These are phyloP conservation scores for Microtus montanus DNA, from an alignment of 2,113 vertebrate species.

Conservation along the genomic window DNA sequence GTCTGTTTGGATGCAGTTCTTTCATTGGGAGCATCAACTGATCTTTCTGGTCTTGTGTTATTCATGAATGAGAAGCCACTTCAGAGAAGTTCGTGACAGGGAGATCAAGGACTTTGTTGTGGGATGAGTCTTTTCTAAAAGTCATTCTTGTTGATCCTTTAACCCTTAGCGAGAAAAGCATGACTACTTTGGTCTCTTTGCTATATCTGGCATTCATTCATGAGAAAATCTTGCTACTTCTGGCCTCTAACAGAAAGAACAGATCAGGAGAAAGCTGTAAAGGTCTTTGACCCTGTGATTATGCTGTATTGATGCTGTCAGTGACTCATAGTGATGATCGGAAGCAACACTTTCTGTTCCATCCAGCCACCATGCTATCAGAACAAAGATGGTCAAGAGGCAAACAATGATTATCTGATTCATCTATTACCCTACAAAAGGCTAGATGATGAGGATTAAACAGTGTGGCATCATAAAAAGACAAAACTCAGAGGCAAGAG, in stretches of 20 bases:
- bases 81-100: conserved; percentile 45
- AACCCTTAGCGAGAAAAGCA: neutral
- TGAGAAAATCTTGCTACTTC: neutral
- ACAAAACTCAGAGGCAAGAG: neutral
- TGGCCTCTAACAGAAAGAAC: neutral
- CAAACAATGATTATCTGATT: neutral
- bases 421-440: neutral
- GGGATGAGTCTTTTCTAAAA: conserved; percentile 45
- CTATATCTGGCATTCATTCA: neutral
- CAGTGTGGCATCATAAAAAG: neutral
- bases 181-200: neutral
- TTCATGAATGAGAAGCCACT: conserved; percentile 40
- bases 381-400: neutral
- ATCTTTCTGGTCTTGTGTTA: conserved; percentile 25
- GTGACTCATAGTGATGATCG: neutral
- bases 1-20: neutral
- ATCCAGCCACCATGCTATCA: neutral
- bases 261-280: neutral
- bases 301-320: neutral
- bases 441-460: neutral
- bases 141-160: conserved; percentile 10
- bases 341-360: conserved; percentile 14
- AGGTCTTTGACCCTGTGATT: neutral
- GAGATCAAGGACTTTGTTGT: conserved; percentile 34
- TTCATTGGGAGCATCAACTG: neutral